A percentile compares a stretch with the other conserved stretches of the same genome.
These are phyloP conservation scores for Corella eumyota DNA, from an alignment of 23 tunicate species.

Conservation along the genomic window DNA sequence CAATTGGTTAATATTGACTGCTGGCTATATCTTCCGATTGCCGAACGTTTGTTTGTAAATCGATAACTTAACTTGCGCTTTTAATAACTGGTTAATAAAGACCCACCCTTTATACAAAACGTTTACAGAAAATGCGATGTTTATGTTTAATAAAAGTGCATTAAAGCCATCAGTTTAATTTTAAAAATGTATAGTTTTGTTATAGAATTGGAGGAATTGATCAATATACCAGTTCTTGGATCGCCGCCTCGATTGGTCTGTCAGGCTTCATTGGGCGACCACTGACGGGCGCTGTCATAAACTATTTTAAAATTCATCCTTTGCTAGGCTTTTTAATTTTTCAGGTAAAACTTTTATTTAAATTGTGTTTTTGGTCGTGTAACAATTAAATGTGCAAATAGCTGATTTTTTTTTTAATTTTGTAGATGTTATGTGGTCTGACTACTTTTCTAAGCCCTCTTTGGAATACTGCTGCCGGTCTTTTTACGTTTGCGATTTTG, in stretches of 20 bases:
- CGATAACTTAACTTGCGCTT: no score
- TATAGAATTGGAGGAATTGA: background rate
- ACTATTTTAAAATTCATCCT: constrained; percentile 14
- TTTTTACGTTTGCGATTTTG: constrained; percentile 10
- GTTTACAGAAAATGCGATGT: no score
- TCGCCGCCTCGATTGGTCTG: constrained; percentile 11
- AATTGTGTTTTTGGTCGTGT: background rate
- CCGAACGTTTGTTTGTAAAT: no score
- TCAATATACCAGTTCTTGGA: constrained; percentile 11
- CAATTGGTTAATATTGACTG: no score
- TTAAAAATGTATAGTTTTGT: background rate
- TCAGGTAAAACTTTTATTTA: constrained; percentile 1
- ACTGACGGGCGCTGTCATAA: background rate
- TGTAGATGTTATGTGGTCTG: constrained; percentile 17
- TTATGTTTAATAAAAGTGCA: no score
- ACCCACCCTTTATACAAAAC: no score
- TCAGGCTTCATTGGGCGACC: constrained; percentile 20
- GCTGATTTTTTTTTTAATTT: background rate
- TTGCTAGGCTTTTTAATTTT: background rate
- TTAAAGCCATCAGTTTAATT: no score
- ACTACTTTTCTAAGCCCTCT: constrained; percentile 16
- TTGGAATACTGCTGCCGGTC: constrained; percentile 14
- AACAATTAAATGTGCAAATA: background rate
- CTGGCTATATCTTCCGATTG: no score
- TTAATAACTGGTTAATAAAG: no score